These are phyloP conservation scores for Meteorus colon DNA, from an alignment of 2,888 invertebrate genomes.

Conservation along the genomic window DNA sequence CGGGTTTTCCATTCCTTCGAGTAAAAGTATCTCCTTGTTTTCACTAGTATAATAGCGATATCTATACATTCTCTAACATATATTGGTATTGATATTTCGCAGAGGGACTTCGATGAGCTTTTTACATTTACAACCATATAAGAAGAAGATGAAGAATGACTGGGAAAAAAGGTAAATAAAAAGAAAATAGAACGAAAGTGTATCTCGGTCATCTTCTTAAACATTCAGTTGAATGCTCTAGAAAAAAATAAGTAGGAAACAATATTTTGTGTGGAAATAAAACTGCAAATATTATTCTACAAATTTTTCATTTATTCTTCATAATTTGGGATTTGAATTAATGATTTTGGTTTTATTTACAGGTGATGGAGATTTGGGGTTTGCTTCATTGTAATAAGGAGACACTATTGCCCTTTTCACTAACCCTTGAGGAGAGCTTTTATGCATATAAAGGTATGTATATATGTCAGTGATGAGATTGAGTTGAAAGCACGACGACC, in stretches of 20 bases:
- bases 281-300: too few species aligned
- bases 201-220: too few species aligned
- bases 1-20: background rate
- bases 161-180: background rate
- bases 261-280: too few species aligned
- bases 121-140: conserved; percentile 7
- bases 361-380: too few species aligned
- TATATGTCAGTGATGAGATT: background rate
- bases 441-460: background rate
- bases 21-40: conserved; percentile 20
- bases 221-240: too few species aligned
- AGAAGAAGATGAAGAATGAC: background rate
- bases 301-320: too few species aligned
- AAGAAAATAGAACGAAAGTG: too few species aligned
- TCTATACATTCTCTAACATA: background rate
- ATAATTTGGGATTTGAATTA: too few species aligned
- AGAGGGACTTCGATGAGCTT: conserved; percentile 11
- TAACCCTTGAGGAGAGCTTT: background rate
- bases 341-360: too few species aligned
- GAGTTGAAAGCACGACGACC: conserved; percentile 32
- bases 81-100: background rate
- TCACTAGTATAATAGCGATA: background rate
- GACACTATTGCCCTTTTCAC: too few species aligned
- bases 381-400: too few species aligned
- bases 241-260: too few species aligned